A percentile compares a stretch with the other conserved stretches of the same genome.
Evolutionary conservation across 1,140 invertebrate species (phyloP).

Genomic region (Macrocentrus cingulum): DNA sequence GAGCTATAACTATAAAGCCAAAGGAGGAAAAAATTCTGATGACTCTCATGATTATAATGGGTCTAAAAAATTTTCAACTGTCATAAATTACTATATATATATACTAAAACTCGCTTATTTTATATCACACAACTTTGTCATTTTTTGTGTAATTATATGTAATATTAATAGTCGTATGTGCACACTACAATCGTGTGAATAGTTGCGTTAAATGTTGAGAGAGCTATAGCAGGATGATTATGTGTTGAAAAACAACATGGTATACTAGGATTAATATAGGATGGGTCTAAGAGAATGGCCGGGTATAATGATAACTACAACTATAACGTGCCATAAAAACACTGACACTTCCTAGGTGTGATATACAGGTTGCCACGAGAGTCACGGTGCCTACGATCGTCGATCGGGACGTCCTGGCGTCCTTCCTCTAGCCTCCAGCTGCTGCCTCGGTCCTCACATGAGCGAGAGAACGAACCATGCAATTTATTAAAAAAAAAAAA

Average conservation of each 20-base stretch:
- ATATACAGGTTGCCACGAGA: constrained; percentile 44
- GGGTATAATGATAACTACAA: constrained; percentile 9
- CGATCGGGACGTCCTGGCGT: constrained; percentile 36
- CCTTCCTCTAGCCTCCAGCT: constrained; percentile 44
- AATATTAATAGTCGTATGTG: constrained; percentile 11
- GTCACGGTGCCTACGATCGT: constrained; percentile 37
- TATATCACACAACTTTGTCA: too few species aligned
- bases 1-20: too few species aligned
- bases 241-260: too few species aligned
- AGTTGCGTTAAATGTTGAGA: too few species aligned
- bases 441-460: constrained; percentile 43
- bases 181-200: constrained; percentile 23
- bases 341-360: constrained; percentile 28
- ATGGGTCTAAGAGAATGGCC: background rate
- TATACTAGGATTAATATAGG: background rate
- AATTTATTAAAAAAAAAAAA: constrained; percentile 30
- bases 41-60: too few species aligned
- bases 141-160: too few species aligned
- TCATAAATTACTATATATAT: too few species aligned
- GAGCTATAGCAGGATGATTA: too few species aligned
- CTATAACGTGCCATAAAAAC: constrained; percentile 23
- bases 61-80: too few species aligned
- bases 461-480: constrained; percentile 27
- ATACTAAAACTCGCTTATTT: too few species aligned
- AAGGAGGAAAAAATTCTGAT: too few species aligned